Base-by-base conservation (phyloP, 2,797 vertebrate species). In the Enteromius afrohamiltoni region DNA sequence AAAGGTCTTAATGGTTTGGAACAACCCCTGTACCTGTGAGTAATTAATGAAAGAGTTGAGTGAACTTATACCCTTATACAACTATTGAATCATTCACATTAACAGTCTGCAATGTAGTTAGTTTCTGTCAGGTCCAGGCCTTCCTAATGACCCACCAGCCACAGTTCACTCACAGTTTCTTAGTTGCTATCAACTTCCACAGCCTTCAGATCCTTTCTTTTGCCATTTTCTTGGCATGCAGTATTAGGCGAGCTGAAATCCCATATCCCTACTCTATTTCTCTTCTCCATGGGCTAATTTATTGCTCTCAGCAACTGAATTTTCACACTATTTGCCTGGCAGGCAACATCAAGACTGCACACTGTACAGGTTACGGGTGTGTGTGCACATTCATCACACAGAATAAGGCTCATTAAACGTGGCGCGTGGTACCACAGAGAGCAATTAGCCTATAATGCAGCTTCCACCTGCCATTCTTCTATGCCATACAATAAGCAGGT, bases 331-430 rank as follows among this genome's bases (percentile, higher is more conserved):
- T 90, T 88, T 90, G 85, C 74, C 88, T 87, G 80, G 78, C 79
- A 83, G 83, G 84, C 83, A 83, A 83, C 83, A 82, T 88, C 87
- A 79, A 74, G 83, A 86, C 76, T 87, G 78, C n/a, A 29, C 4
- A 83, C 73, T 67, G 85, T 79, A 77, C 42, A 53, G 69, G 85
- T 23, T 1, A 17, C 79, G 81, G 69, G 83, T 75, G 87, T 42
- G 62, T 51, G 55, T 82, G 53, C 84, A 89, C 89, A 92, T 93
- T 88, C 82, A 93, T 94, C 92, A 93, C 86, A 86, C 79, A 73
- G 85, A 91, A 90, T 90, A 91, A 91, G 93, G 89, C 88, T 93
- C 92, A 93, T 93, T 93, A 93, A 91, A 91, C 83, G 90, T 92
- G 92, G 86, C 91, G 91, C 89, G 90, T 91, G 90, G 86, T 90